These are phyloP conservation scores for Melinaea marsaeus DNA, from an alignment of 2,888 invertebrate genomes.

Conservation along the genomic window DNA sequence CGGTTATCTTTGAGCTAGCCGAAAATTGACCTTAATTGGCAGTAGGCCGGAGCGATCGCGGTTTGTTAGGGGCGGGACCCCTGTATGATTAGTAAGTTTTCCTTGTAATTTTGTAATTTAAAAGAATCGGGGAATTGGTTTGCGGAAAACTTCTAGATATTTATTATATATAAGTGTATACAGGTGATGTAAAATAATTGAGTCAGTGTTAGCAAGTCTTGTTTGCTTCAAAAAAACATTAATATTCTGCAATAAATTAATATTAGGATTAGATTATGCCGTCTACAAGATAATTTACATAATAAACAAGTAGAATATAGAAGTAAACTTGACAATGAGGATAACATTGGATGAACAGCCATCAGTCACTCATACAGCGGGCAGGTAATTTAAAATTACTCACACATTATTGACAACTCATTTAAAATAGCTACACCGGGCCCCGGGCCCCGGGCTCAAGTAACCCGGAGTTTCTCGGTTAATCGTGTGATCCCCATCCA, in stretches of 20 bases:
- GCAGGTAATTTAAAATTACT: conserved; percentile 34
- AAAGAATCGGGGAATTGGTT: neutral
- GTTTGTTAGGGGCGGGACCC: conserved; percentile 30
- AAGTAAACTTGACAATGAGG: conserved; percentile 8
- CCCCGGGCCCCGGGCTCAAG: conserved; percentile 29
- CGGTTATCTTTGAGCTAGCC: conserved; percentile 66
- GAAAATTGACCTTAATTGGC: conserved; percentile 68
- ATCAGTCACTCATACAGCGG: conserved; percentile 27
- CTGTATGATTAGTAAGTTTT: conserved; percentile 11
- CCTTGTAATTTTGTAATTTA: conserved; percentile 8
- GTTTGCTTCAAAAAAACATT: too few species aligned
- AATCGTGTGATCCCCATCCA: conserved; percentile 62
- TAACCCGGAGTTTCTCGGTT: conserved; percentile 44
- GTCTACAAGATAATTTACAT: neutral
- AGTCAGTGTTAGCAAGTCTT: too few species aligned
- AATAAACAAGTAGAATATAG: conserved; percentile 1
- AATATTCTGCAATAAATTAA: neutral
- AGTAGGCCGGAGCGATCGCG: conserved; percentile 53
- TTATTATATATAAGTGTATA: too few species aligned
- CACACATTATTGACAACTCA: conserved; percentile 39
- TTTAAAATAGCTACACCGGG: conserved; percentile 56
- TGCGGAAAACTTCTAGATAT: neutral
- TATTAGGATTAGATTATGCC: neutral
- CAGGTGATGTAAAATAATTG: too few species aligned
- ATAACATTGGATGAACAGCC: conserved; percentile 17